A percentile compares a stretch with the other conserved stretches of the same genome.
phyloP scores from a whole-genome alignment of 2,113 vertebrate species.

The Athene noctua region DNA sequence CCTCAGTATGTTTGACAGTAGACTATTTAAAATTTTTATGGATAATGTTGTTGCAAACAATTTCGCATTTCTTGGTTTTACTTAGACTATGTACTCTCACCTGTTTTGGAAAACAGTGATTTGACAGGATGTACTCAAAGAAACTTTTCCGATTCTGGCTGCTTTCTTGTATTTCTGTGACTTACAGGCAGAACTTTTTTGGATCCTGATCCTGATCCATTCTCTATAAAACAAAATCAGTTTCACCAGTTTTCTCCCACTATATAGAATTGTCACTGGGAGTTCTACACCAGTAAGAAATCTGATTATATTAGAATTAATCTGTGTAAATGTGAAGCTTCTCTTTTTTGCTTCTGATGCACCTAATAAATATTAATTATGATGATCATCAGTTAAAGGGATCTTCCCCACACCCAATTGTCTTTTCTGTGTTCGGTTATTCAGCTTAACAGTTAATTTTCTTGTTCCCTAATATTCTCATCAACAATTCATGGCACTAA shows the following conservation, averaged over 20 bases:
- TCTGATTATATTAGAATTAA: background rate
- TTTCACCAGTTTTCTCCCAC: background rate
- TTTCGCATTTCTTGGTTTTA: background rate
- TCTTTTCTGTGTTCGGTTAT: background rate
- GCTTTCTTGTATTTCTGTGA: background rate
- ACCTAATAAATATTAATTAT: background rate
- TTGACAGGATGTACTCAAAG: background rate
- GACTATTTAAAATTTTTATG: background rate
- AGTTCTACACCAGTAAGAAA: background rate
- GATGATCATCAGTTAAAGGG: background rate
- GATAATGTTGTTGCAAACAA: background rate
- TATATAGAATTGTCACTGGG: background rate
- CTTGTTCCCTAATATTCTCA: background rate
- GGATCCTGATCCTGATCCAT: background rate
- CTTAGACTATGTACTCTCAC: background rate
- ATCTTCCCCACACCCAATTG: fast-evolving
- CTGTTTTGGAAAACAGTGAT: background rate
- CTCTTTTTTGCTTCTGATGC: background rate
- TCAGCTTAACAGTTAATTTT: background rate
- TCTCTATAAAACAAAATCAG: background rate
- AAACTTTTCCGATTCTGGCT: background rate
- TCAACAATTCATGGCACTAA: background rate
- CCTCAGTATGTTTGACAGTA: background rate
- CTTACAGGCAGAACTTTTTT: background rate
- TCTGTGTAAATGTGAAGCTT: background rate